A percentile compares a stretch with the other conserved stretches of the same genome.
These are phyloP conservation scores for Tenthredo notha DNA, from an alignment of 2,888 invertebrate species.

Conservation along the genomic window DNA sequence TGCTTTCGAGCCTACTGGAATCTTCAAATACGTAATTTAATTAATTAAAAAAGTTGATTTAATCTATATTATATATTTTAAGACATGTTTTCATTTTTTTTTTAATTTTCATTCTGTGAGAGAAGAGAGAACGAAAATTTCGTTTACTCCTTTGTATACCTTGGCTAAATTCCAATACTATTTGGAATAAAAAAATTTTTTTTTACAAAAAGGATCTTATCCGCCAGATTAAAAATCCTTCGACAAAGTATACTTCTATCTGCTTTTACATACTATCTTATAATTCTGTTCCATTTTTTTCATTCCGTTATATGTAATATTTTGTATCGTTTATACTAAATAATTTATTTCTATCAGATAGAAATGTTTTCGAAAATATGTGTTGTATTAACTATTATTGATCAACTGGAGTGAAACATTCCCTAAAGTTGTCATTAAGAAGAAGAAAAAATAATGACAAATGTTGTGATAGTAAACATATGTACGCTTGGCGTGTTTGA, in stretches of 20 bases:
- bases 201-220: constrained; percentile 8
- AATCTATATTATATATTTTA: constrained; percentile 18
- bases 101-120: background rate
- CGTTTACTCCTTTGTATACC: constrained; percentile 26
- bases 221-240: background rate
- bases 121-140: constrained; percentile 6
- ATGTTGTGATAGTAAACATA: constrained; percentile 45
- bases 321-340: constrained; percentile 31
- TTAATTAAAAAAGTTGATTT: constrained; percentile 6
- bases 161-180: constrained; percentile 1
- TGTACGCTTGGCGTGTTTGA: too few species aligned
- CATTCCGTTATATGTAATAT: background rate
- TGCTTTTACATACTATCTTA: background rate
- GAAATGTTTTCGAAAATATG: constrained; percentile 11
- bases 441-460: background rate
- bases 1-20: constrained; percentile 64
- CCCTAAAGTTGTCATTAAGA: background rate
- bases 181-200: background rate
- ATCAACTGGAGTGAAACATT: constrained; percentile 1
- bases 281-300: constrained; percentile 8
- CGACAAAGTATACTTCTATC: constrained; percentile 1
- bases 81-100: background rate
- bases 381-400: background rate
- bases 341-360: constrained; percentile 16
- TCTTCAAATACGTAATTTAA: constrained; percentile 38